Evolutionary conservation across 2,888 invertebrate genomes (phyloP), one percentile per base, ranked within the genome.

Genomic region (Harpagoxenus sublaevis): DNA sequence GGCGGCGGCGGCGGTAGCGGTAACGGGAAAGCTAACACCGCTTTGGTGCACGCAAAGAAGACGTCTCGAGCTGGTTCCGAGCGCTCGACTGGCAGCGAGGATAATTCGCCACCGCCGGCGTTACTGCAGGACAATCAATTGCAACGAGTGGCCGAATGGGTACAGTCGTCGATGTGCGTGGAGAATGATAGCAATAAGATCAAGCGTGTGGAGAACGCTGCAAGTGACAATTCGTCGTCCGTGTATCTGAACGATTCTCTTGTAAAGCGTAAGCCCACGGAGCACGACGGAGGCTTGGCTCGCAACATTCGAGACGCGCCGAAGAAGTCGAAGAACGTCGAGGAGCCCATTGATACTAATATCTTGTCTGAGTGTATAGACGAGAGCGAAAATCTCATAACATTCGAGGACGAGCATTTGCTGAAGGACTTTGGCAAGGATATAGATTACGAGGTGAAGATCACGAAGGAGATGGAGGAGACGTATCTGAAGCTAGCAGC

Each of bases 71-170:
- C 94, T 0, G 93, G 90, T 12, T 93, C 94, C 2, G 93, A 91
- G 3, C 92, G 93, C 79, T 94, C 95, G 0, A 92, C 92, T 0
- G 94, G 93, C 55, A 95, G 94, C 87, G 94, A 94, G 3, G 94
- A 94, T 62, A 92, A 92, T 83, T 90, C 90, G 4, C 91, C 94
- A 0, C 89, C 93, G 65, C 89, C 93, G 57, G 78, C 91, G 28
- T 74, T 91, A 4, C 88, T 89, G 5, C 92, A 92, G 68, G 92
- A 91, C 74, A 91, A 91, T 9, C 97, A 97, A 86, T 92, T 97
- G 87, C 96, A 96, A 31, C 95, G 97, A 89, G 97, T 98, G 15
- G 97, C 97, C 0, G 97, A 98, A 91, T 97, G 97, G 97, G 97
- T 98, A 31, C 97, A 97, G 93, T 94, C 94, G 0, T 94, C 94